Conservation (phyloP, 2,888 invertebrate species). For the Endomychus coccineus region DNA sequence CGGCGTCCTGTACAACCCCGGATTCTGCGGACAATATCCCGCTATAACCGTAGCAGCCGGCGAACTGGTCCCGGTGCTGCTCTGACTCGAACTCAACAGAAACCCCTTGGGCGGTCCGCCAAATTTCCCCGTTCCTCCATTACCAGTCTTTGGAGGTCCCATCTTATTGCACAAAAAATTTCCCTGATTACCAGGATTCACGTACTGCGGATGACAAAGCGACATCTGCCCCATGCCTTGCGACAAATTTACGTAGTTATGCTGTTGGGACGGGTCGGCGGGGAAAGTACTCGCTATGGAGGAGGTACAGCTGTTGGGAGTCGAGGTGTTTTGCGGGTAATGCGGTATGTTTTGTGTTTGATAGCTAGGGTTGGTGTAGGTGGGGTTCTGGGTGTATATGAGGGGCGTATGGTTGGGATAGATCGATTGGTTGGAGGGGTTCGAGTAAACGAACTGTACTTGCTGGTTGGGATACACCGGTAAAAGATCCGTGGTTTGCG, state of each 20-base stretch:
- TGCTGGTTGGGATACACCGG: slow-evolving; percentile 31
- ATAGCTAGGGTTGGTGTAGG: slow-evolving; percentile 17
- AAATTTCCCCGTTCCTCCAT: slow-evolving; percentile 24
- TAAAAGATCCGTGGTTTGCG: slow-evolving; percentile 25
- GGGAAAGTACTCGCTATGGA: slow-evolving; percentile 15
- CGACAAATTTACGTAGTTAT: slow-evolving; percentile 25
- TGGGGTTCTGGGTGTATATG: slow-evolving; percentile 32
- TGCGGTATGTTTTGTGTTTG: slow-evolving; percentile 13
- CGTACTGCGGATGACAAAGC: slow-evolving; percentile 16
- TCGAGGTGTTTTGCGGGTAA: slow-evolving; percentile 31
- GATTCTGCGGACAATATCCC: slow-evolving; percentile 32
- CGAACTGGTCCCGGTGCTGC: slow-evolving; percentile 41
- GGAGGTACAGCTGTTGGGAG: slow-evolving; percentile 32
- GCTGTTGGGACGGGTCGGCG: slow-evolving; percentile 17
- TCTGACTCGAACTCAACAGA: slow-evolving; percentile 36
- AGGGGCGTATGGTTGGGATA: slow-evolving; percentile 33
- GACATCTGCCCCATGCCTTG: slow-evolving; percentile 32
- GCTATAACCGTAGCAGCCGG: slow-evolving; percentile 40
- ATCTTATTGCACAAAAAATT: slow-evolving; percentile 8
- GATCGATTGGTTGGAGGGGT: slow-evolving; percentile 24
- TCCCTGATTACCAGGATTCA: slow-evolving; percentile 11
- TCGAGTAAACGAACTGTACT: slow-evolving; percentile 31
- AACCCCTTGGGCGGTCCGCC: slow-evolving; percentile 25
- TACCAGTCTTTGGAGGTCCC: slow-evolving; percentile 19
- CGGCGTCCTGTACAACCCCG: slow-evolving; percentile 35